Conservation (phyloP, 2,113 vertebrate species). For the Neoarius graeffei region DNA sequence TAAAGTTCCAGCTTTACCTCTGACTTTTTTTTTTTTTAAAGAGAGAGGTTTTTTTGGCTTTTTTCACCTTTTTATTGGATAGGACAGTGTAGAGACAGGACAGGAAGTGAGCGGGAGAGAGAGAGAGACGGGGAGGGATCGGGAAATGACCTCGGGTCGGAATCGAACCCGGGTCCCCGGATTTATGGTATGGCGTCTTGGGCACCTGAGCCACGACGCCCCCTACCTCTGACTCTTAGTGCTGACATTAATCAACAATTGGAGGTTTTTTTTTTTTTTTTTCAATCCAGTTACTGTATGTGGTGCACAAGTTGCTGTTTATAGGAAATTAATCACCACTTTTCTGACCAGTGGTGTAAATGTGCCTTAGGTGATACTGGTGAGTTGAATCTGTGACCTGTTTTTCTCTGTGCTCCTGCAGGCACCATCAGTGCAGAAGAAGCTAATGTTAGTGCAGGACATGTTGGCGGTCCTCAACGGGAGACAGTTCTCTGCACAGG, state of each 20-base stretch:
- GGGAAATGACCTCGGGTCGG: no score
- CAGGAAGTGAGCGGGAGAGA: no score
- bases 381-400: background rate
- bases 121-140: no score
- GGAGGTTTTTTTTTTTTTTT: no score
- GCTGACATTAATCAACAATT: background rate
- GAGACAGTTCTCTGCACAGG: slow-evolving; percentile 68
- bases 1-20: background rate
- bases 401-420: slow-evolving; percentile 48
- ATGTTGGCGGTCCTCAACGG: slow-evolving; percentile 70
- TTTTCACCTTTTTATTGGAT: no score
- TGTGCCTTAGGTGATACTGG: background rate
- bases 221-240: no score
- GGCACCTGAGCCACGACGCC: no score
- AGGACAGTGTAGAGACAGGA: no score
- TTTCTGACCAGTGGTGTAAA: background rate
- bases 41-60: no score
- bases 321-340: background rate
- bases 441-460: slow-evolving; percentile 78
- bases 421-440: slow-evolving; percentile 49
- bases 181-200: no score
- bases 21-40: no score
- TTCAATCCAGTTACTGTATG: background rate
- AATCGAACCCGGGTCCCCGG: no score
- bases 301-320: background rate